These are phyloP conservation scores for Harpagus bidentatus DNA, from an alignment of 2,113 vertebrate species.

Conservation along the genomic window DNA sequence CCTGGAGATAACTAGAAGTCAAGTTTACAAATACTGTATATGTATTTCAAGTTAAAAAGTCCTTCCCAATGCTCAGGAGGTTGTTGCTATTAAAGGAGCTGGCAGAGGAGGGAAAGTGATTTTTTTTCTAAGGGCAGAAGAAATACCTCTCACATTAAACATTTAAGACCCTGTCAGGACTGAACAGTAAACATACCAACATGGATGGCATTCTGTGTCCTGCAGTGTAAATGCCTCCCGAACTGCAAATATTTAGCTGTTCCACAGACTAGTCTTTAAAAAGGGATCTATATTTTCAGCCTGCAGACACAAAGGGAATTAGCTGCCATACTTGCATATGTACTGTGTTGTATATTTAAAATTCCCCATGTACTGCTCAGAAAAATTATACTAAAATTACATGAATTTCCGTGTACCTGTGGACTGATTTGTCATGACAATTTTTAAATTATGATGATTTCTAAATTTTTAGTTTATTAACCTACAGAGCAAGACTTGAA, in stretches of 20 bases:
- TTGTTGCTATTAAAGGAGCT: neutral
- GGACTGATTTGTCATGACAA: neutral
- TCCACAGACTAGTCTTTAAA: neutral
- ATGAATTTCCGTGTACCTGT: neutral
- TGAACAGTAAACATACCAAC: conserved; percentile 26
- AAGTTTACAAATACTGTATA: neutral
- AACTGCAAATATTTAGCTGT: neutral
- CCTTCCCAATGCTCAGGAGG: neutral
- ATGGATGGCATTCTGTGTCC: conserved; percentile 11
- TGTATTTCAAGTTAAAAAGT: neutral
- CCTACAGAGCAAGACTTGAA: neutral
- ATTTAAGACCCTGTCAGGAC: neutral
- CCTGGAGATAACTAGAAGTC: neutral
- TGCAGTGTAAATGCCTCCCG: neutral
- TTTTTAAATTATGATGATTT: neutral
- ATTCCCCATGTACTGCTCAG: neutral
- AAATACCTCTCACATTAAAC: conserved; percentile 32
- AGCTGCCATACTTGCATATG: neutral
- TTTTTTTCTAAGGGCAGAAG: neutral
- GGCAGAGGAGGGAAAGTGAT: neutral
- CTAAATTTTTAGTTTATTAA: neutral
- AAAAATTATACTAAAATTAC: neutral
- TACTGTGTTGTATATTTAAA: neutral
- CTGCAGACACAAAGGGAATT: neutral
- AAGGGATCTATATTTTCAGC: neutral